Percentiles rank a stretch among this genome's conserved stretches.
These are phyloP conservation scores for Allophyes oxyacanthae DNA, from an alignment of 2,888 invertebrate genomes.

Conservation along the genomic window DNA sequence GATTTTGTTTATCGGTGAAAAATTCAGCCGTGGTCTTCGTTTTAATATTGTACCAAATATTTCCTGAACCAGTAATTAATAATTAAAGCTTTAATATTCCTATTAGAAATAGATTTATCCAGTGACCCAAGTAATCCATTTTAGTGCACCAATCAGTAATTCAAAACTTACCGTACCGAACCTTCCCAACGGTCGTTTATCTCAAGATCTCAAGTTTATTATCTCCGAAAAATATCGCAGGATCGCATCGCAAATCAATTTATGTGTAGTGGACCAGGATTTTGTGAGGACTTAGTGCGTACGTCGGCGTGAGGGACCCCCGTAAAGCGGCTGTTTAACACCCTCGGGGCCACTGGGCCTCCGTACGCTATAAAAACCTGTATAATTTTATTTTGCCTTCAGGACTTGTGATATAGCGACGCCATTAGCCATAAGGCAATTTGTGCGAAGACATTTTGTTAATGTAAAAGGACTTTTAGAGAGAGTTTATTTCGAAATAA, in stretches of 20 bases:
- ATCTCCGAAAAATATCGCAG: conserved; percentile 45
- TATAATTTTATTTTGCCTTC: conserved; percentile 67
- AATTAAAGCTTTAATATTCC: too few relatives aligned
- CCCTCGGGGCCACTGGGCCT: conserved; percentile 58
- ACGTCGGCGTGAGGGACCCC: conserved; percentile 33
- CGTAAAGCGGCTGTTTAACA: conserved; percentile 60
- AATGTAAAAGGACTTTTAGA: conserved; percentile 38
- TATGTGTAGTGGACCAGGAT: conserved; percentile 55
- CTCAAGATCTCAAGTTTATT: conserved; percentile 44
- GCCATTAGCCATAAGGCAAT: conserved; percentile 60
- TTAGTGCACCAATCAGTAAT: conserved; percentile 20
- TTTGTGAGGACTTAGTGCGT: conserved; percentile 50
- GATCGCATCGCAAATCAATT: conserved; percentile 58
- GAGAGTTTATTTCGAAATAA: too few relatives aligned
- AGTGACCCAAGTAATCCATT: background rate
- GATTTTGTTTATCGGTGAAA: too few relatives aligned
- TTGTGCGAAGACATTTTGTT: conserved; percentile 55
- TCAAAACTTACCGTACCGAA: conserved; percentile 14
- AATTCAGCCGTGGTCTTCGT: too few relatives aligned
- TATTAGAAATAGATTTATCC: too few relatives aligned
- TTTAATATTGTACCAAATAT: too few relatives aligned
- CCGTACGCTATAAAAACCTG: conserved; percentile 65
- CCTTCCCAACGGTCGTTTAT: conserved; percentile 21
- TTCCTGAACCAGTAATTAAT: too few relatives aligned
- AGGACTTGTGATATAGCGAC: conserved; percentile 59